Evolutionary conservation across 2,797 vertebrate species (phyloP), one percentile per base, ranked within the genome.

Genomic region (Mormyrops boulengeri): DNA sequence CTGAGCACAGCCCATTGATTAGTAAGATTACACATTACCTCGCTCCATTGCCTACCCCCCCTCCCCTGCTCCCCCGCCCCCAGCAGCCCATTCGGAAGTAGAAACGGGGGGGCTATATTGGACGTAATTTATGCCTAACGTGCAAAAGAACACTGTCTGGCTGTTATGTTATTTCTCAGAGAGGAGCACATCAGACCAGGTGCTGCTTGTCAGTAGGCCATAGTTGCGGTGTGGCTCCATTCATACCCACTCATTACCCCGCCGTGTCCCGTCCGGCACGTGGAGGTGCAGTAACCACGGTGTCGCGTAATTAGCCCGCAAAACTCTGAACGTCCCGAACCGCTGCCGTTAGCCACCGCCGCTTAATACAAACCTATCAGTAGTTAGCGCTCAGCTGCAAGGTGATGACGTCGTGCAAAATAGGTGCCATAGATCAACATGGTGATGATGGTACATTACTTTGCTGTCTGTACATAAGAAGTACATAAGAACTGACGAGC

Each of bases 11-110:
- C 96, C 99, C 98, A 99, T 99, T 99, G 99, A 99, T 97, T 99
- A 99, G 97, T 98, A 98, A 99, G 98, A 99, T 99, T 99, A 98
- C 98, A 98, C 98, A 98, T 98, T 98, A 98, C 97, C 97, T 93
- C 97, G 98, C 97, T 98, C 97, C 98, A 99, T 99, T 98, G 98
- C 97, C 96, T 98, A 95, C 97, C 96, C 97, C 98, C 98, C 97
- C 98, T 98, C 97, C 99, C 97, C 97, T 97, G 98, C 99, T 98
- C 55, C 97, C 98, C 97, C 98, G 97, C 97, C 97, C 97, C 99
- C 98, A 97, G 98, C 97, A 97, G 97, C 97, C 97, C 97, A 97
- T 97, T 98, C 96, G 96, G 97, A 96, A 94, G 97, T 98, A 97
- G 5, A 97, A 97, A 97, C 97, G 95, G 94, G 97, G 97, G 98